Evolutionary conservation across 2,797 vertebrate genomes (phyloP), one percentile per base, ranked within the genome.

Genomic region (Sebastes melanostomus): DNA sequence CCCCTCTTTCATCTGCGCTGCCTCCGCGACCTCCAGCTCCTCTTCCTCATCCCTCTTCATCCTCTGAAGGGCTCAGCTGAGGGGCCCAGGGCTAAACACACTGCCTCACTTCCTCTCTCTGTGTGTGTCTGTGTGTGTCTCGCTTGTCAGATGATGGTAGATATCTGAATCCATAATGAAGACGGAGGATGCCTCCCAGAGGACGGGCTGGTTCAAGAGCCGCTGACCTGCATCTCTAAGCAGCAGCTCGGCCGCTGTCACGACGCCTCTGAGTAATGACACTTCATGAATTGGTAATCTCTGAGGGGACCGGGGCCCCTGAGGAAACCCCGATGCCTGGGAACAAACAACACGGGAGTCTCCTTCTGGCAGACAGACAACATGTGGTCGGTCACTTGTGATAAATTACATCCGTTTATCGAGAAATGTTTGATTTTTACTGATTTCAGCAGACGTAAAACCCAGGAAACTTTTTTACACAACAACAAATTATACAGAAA

Each of bases 161-260:
- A 56, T 60, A 85, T 90, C 78, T 77, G 86, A 81, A 77, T 86
- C 82, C 32, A 61, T 88, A 70, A 88, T 85, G 82, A 73, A 69
- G 66, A 61, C 1, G 25, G 68, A 74, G 38, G 66, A 72, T 2
- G 62, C 32, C 63, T 84, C 82, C 82, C 84, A n/a, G 76, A 66
- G 67, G 82, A 70, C 4, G 4, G 24, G 61, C 24, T 3, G 70
- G 82, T 72, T 88, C 84, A 70, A 9, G 80, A 85, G 77, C 62
- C 1, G 24, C 72, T 79, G 84, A 83, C 78, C 84, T 69, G 66
- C 72, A 77, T 75, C 84, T 86, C 70, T 38, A 55, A 77, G 73
- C 81, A 60, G 77, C 63, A 18, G 62, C 38, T 66, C 7, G 10
- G 29, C 25, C 59, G 59, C 72, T 29, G 75, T 62, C 82, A 52